Percentiles rank a stretch among this genome's conserved stretches.
phyloP scores from a whole-genome alignment of 2,888 invertebrate species.

The Thera obeliscata region DNA sequence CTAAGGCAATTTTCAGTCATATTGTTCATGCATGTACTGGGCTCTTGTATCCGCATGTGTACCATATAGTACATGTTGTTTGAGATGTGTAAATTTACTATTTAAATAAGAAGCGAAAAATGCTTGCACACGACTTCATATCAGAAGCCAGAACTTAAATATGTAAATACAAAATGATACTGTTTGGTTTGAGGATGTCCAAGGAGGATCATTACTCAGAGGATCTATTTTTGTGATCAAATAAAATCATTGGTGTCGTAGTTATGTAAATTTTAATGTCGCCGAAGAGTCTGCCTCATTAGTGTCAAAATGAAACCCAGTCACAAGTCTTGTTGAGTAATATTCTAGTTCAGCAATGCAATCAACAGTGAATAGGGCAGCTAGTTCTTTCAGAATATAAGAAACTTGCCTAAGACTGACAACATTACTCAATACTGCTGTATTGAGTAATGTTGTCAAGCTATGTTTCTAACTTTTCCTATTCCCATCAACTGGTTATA shows the following conservation, averaged over 20 bases:
- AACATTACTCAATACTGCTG: constrained; percentile 17
- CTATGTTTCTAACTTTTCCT: constrained; percentile 6
- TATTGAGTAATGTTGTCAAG: too few species aligned
- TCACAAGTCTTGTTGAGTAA: constrained; percentile 9
- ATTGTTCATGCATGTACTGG: background rate
- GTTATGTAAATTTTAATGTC: background rate
- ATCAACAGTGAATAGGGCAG: constrained; percentile 6
- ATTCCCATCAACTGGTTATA: constrained; percentile 19
- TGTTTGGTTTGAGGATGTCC: too few species aligned
- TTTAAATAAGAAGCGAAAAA: too few species aligned
- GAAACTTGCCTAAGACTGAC: constrained; percentile 15
- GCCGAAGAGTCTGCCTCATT: background rate
- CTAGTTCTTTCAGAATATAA: constrained; percentile 8
- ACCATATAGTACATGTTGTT: too few species aligned
- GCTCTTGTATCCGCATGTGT: too few species aligned
- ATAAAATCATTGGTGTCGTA: background rate
- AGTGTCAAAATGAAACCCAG: background rate
- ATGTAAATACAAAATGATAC: too few species aligned
- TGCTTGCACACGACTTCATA: too few species aligned
- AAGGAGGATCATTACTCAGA: too few species aligned
- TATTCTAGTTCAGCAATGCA: background rate
- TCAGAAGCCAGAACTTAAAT: too few species aligned
- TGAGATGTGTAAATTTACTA: too few species aligned
- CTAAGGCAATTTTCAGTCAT: background rate
- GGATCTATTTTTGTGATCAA: too few species aligned